Evolutionary conservation across 2,888 invertebrate species (phyloP), one percentile per base, ranked within the genome.

Genomic region (Apodemia mormo): DNA sequence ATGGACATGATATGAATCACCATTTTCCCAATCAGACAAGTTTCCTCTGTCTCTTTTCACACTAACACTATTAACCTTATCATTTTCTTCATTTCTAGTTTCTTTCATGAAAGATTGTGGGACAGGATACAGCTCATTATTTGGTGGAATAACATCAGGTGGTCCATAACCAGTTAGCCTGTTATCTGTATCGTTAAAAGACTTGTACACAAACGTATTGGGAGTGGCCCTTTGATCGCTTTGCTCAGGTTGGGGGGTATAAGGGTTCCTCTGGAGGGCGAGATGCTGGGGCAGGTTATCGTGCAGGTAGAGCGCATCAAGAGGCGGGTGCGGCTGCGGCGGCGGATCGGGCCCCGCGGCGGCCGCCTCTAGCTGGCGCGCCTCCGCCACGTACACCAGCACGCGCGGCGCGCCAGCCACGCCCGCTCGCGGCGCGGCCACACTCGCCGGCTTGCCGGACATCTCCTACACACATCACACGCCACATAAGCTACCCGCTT

Each of bases 361-460:
- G 85, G 88, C 92, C 85, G 90, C 86, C 86, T 90, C 91, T 89
- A 91, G 89, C 89, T 89, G 89, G 88, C 90, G 89, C 88, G 88
- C 85, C 86, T 92, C 91, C 86, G 90, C 88, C 90, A 93, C 92
- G 91, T 93, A 93, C 81, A 93, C 86, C 88, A 93, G 88, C 86
- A 93, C 87, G 89, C 93, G 92, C 88, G 92, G 88, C 85, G 88
- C 87, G 81, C 85, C 89, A 85, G 89, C 87, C 85, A 86, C 89
- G 85, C 88, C 90, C 88, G 90, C 89, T 89, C 93, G 90, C 87
- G 90, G 85, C 89, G 94, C 90, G 93, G 88, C 94, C 91, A 94
- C 94, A 90, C 95, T 95, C 94, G 96, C 96, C 95, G 96, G 95
- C 95, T 96, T 96, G 94, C 95, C 95, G 93, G 96, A 95, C 95